phyloP scores from a whole-genome alignment of 2,888 invertebrate genomes.

The Melinopterus prodromus region DNA sequence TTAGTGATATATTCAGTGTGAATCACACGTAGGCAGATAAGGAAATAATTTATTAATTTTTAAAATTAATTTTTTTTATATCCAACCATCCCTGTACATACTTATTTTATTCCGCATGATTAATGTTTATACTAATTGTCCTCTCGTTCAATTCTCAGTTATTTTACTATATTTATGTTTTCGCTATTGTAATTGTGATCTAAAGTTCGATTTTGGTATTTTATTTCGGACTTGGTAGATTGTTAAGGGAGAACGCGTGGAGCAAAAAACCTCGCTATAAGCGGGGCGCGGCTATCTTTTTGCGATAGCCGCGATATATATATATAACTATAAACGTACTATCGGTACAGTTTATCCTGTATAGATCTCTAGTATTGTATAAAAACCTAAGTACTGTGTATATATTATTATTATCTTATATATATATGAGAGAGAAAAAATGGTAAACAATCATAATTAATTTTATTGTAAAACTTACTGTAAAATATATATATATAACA shows the following conservation, averaged over 20 bases:
- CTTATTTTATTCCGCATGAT: neutral
- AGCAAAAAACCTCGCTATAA: slow-evolving; percentile 14
- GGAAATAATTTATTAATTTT: neutral
- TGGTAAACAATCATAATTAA: slow-evolving; percentile 38
- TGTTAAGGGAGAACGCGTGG: neutral
- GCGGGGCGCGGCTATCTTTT: slow-evolving; percentile 35
- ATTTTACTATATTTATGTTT: slow-evolving; percentile 8
- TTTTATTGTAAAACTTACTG: slow-evolving; percentile 35
- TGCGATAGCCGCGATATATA: slow-evolving; percentile 33
- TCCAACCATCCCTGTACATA: neutral
- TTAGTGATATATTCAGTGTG: neutral
- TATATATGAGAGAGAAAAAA: slow-evolving; percentile 25
- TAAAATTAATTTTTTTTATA: neutral
- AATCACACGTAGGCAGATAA: neutral
- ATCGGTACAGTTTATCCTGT: slow-evolving; percentile 36
- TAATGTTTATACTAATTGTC: neutral
- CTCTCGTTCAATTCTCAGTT: neutral
- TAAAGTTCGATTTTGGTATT: slow-evolving; percentile 21
- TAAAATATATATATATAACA: slow-evolving; percentile 22
- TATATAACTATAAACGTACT: slow-evolving; percentile 4
- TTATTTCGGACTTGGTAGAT: slow-evolving; percentile 18
- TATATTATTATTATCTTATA: slow-evolving; percentile 28
- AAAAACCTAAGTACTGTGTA: slow-evolving; percentile 28
- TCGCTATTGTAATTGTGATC: neutral
- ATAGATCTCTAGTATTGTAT: slow-evolving; percentile 40